A percentile compares a stretch with the other conserved stretches of the same genome.
These are phyloP conservation scores for Chlamydotis undulata DNA, from an alignment of 2,113 vertebrate species.

Conservation along the genomic window DNA sequence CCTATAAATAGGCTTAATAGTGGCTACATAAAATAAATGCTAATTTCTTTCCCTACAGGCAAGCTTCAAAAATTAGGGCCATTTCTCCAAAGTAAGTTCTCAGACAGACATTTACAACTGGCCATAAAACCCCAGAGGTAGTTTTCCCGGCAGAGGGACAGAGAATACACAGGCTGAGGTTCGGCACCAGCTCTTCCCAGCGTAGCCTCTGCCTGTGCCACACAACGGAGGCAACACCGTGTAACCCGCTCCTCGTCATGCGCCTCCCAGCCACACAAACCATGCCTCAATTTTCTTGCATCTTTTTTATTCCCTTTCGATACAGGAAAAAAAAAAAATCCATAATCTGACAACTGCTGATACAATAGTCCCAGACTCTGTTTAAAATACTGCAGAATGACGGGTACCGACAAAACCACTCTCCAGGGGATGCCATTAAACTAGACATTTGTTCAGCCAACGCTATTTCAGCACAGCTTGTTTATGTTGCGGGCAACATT, in stretches of 20 bases:
- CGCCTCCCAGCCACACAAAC: neutral
- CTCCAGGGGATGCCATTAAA: neutral
- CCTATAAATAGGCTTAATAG: neutral
- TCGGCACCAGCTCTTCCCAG: neutral
- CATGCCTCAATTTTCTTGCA: neutral
- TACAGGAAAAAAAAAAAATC: neutral
- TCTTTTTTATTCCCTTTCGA: neutral
- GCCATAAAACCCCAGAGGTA: neutral
- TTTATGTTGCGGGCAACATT: neutral
- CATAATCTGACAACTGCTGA: neutral
- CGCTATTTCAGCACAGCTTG: neutral
- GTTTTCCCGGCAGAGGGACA: neutral
- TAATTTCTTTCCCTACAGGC: neutral
- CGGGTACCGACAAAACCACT: slow-evolving; percentile 7
- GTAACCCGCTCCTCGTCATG: accelerated
- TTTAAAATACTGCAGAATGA: neutral
- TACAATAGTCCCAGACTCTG: neutral
- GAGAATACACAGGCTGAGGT: accelerated
- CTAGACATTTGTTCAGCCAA: neutral
- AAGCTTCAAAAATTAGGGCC: neutral
- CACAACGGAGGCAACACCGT: accelerated
- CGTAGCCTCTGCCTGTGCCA: accelerated
- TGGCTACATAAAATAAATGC: neutral
- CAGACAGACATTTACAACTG: neutral
- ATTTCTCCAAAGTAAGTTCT: neutral